Evolutionary conservation across 2,888 invertebrate genomes (phyloP).

Genomic region (Lithophane ornitopus): DNA sequence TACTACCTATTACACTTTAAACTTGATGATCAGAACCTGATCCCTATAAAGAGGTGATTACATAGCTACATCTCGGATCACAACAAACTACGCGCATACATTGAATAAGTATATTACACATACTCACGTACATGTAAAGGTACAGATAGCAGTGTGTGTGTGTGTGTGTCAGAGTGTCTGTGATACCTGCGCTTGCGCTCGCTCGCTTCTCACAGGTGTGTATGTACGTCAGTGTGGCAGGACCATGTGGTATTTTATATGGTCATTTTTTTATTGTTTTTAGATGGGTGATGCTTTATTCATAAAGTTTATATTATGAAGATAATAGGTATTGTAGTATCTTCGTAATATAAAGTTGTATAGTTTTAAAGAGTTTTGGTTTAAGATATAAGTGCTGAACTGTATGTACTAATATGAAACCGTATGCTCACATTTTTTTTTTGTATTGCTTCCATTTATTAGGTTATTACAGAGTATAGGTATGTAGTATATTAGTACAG

Average conservation of each 20-base stretch:
- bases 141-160: slow-evolving; percentile 15
- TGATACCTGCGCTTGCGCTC: slow-evolving; percentile 62
- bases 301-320: neutral
- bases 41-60: slow-evolving; percentile 44
- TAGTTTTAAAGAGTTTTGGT: neutral
- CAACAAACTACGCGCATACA: slow-evolving; percentile 59
- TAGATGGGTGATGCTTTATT: too few relatives aligned
- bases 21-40: slow-evolving; percentile 32
- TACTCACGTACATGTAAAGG: neutral
- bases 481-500: too few relatives aligned
- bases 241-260: slow-evolving; percentile 24
- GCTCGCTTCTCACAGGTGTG: slow-evolving; percentile 60
- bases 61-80: slow-evolving; percentile 38
- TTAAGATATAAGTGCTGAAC: neutral
- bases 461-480: too few relatives aligned
- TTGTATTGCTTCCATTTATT: too few relatives aligned
- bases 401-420: neutral
- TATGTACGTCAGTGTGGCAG: slow-evolving; percentile 11
- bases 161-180: slow-evolving; percentile 34
- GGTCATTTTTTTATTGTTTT: neutral
- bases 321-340: neutral
- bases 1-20: neutral
- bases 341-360: neutral
- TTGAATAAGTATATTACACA: slow-evolving; percentile 21
- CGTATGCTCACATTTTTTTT: neutral